Evolutionary conservation across 2,113 vertebrate genomes (phyloP), one percentile per base, ranked within the genome.

Genomic region (Gopherus evgoodei): DNA sequence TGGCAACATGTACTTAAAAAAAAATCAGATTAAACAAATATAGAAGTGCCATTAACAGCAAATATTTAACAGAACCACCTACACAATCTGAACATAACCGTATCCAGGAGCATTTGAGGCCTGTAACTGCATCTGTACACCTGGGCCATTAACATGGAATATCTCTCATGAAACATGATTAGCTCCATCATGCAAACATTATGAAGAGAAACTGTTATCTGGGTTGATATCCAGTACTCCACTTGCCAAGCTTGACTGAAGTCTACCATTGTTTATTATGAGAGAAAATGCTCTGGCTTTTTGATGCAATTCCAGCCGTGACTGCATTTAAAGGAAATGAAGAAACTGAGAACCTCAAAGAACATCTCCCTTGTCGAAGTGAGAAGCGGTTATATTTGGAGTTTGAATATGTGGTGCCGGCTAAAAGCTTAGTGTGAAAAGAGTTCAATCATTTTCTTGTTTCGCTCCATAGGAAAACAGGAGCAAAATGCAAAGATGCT

Each of bases 321-420:
- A 85, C 72, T 72, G 72, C 38, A 21, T 83, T 86, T 62, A 52
- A 85, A 89, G 35, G 56, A 89, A 94, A 93, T 88, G 35, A 89
- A 29, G 24, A 35, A 94, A 53, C 81, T 2, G 57, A 91, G 93
- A 83, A 38, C 80, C 24, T 86, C 78, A 49, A 69, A 21, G 56
- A 93, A 25, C 42, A 44, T 56, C 53, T 85, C 89, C 89, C 76
- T 84, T 9, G 19, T 76, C 97, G 93, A 95, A 97, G 93, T 90
- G 93, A 98, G 88, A 90, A 95, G 96, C 79, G 75, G 96, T 98
- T 98, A 98, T 97, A 91, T 96, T 98, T 97, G 97, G 97, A 95
- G 97, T 97, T 98, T 98, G 97, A 96, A 53, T 94, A 97, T 42
- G 38, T 22, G 83, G 93, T 86, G 91, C 79, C 69, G 90, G 87